Percentiles rank a stretch among this genome's conserved stretches.
phyloP scores from a whole-genome alignment of 2,797 vertebrate genomes.

The Pipistrellus pygmaeus region DNA sequence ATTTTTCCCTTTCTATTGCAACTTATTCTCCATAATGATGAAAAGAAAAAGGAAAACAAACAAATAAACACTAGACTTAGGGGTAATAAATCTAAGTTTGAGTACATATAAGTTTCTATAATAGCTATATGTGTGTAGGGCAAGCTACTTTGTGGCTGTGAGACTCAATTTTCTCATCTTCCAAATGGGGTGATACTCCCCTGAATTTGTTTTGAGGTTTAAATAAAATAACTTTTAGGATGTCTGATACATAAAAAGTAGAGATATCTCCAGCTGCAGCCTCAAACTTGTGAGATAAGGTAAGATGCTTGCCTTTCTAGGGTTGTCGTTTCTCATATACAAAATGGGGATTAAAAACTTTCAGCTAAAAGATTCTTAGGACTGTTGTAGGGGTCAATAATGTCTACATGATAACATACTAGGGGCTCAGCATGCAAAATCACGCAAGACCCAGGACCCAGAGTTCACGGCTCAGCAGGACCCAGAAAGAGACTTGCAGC shows the following conservation, averaged over 20 bases:
- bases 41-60: conserved; percentile 32
- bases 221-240: background rate
- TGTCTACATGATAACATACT: background rate
- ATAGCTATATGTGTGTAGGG: background rate
- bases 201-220: background rate
- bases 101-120: background rate
- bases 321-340: background rate
- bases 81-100: background rate
- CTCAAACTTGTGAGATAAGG: background rate
- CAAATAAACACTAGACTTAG: background rate
- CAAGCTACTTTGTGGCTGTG: background rate
- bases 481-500: no score
- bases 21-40: background rate
- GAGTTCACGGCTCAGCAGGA: no score
- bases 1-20: conserved; percentile 34
- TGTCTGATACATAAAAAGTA: background rate
- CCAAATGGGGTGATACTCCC: background rate
- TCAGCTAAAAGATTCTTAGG: background rate
- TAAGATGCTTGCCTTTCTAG: background rate
- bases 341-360: background rate
- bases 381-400: background rate
- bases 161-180: background rate
- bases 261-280: background rate
- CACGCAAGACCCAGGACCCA: no score
- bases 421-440: no score